Evolutionary conservation across 2,888 invertebrate genomes (phyloP).

Genomic region (Hetaerina titia): DNA sequence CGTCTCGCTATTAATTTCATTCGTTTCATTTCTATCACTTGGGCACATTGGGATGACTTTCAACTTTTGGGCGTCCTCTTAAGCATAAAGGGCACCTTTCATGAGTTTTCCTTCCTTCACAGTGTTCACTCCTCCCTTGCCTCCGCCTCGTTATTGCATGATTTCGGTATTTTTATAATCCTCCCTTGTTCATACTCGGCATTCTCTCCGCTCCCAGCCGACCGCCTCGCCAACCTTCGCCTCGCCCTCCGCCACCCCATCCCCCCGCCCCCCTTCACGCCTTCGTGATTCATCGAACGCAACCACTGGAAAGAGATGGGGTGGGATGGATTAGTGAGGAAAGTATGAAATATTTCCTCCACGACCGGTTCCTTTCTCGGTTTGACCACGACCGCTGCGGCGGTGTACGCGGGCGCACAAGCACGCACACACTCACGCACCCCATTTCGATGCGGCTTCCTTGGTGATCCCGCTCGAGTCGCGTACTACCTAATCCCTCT

Average conservation of each 20-base stretch:
- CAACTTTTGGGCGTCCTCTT: background rate
- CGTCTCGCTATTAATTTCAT: background rate
- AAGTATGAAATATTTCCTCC: conserved; percentile 20
- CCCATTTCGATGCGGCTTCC: background rate
- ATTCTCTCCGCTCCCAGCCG: background rate
- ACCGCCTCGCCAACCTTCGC: background rate
- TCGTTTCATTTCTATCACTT: background rate
- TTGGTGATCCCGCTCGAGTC: background rate
- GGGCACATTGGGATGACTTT: background rate
- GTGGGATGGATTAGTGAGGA: conserved; percentile 19
- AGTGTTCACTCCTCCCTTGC: background rate
- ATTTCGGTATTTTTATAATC: background rate
- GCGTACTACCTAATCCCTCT: background rate
- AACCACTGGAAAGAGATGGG: background rate
- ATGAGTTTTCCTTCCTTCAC: background rate
- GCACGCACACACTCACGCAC: background rate
- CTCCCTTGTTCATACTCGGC: background rate
- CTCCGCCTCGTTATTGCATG: no score
- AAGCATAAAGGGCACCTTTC: no score
- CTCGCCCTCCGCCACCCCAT: background rate
- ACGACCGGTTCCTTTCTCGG: background rate
- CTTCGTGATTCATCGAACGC: background rate
- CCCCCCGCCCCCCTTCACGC: background rate
- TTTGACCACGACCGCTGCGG: background rate
- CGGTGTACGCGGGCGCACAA: background rate